Percentiles rank a stretch among this genome's conserved stretches.
Conservation (phyloP, 2,797 vertebrate genomes). For the Sternotherus odoratus region DNA sequence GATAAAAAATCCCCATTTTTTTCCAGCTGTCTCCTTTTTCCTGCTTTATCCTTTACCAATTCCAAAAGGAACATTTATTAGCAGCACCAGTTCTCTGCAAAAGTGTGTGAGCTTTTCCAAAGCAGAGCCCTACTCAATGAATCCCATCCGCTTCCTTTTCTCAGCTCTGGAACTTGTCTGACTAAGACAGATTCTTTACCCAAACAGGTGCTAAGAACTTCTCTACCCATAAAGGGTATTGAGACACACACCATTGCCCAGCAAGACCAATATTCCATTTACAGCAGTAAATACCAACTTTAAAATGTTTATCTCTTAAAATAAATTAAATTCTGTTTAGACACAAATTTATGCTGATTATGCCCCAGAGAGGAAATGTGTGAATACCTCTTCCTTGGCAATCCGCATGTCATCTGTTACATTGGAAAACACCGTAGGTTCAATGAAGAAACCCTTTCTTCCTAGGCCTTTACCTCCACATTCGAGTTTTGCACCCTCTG, state of each 20-base stretch:
- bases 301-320: neutral
- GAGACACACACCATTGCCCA: neutral
- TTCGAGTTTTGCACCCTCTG: slow-evolving; percentile 95
- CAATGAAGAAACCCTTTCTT: slow-evolving; percentile 95
- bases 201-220: neutral
- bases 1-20: neutral
- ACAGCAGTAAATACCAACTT: neutral
- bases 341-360: neutral
- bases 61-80: neutral
- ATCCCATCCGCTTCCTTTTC: neutral
- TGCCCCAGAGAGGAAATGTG: neutral
- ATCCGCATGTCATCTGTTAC: slow-evolving; percentile 97
- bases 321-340: neutral
- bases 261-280: neutral
- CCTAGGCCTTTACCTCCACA: slow-evolving; percentile 95
- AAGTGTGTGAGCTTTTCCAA: neutral
- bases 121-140: neutral
- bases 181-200: neutral
- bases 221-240: neutral
- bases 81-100: neutral
- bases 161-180: neutral
- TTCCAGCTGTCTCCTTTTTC: neutral
- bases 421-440: slow-evolving; percentile 97
- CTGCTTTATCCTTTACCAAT: neutral
- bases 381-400: slow-evolving; percentile 94